These are phyloP conservation scores for Peucedramus taeniatus DNA, from an alignment of 2,113 vertebrate genomes.

Conservation along the genomic window DNA sequence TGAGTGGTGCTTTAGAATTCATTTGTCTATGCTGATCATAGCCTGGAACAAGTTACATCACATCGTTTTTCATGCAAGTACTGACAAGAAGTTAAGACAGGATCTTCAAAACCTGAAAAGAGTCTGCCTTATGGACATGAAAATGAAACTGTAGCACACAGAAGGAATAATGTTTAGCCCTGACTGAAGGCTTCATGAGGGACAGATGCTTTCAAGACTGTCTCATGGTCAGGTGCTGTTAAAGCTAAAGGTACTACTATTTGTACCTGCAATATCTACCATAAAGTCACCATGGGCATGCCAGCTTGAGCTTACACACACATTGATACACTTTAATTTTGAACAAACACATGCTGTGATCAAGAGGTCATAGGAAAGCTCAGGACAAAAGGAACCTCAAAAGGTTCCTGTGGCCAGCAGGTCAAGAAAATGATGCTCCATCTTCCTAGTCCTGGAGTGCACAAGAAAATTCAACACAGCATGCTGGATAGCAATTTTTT, in stretches of 20 bases:
- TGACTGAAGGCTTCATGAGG: not conserved
- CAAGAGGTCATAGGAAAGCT: not conserved
- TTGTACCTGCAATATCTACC: not conserved
- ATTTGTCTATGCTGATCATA: not conserved
- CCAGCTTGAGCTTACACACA: not conserved
- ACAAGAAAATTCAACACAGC: not conserved
- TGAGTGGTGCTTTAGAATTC: not conserved
- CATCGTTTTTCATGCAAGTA: not conserved
- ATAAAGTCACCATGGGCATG: not conserved
- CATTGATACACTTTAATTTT: fast-evolving
- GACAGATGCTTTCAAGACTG: not conserved
- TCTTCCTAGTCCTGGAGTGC: not conserved
- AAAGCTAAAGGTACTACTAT: not conserved
- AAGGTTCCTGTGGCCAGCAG: not conserved
- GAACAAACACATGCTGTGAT: not conserved
- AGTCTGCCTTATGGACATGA: not conserved
- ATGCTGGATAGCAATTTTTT: not conserved
- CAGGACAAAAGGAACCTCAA: not conserved
- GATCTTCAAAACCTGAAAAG: not conserved
- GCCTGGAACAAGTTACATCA: not conserved
- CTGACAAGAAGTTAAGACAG: not conserved
- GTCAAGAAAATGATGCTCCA: too few species aligned
- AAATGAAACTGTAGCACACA: not conserved
- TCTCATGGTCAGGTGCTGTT: not conserved
- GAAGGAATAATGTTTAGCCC: not conserved